Base-by-base conservation (phyloP, 2,113 vertebrate genomes). In the Holacanthus passer region DNA sequence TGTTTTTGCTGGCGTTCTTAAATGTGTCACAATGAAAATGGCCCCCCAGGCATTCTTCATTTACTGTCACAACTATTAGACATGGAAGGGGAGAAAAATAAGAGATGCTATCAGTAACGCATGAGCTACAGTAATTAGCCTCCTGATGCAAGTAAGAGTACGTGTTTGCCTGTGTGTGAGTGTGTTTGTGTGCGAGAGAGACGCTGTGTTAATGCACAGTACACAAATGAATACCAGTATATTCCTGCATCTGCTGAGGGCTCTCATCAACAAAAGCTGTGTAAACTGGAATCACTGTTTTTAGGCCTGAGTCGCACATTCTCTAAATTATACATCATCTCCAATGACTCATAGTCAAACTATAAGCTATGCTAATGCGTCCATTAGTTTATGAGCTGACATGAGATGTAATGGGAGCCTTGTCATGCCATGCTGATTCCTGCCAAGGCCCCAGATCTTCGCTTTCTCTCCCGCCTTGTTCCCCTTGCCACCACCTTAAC, bases 11-110 rank as follows among this genome's bases (percentile, higher is more conserved):
- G 82, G 67, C 74, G 19, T 88, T 90, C 90, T 87, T 88, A 88
- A 92, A 93, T 88, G 91, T 92, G 92, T 93, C 93, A 93, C 90
- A 93, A 87, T 89, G 87, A 90, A 93, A 91, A 91, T 85, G 85
- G 88, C 80, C 90, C 90, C 88, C 84, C 76, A 91, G 91, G 91
- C 93, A 88, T 89, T 91, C 91, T 93, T 91, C 92, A 94, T 94
- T 93, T 94, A 93, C 91, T 94, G 94, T 94, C 93, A 93, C 87
- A 94, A 93, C 93, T 93, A 94, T 94, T 94, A 94, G 93, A 93
- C 92, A 93, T 93, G 92, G 90, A 92, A 82, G 82, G 83, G 82
- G 71, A 90, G 87, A 81, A 90, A 91, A 92, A 93, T 89, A 94
- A 92, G 91, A 94, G 94, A 94, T 93, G 91, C 90, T 94, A 94